Conservation (phyloP, 1,140 invertebrate genomes). For the Aphis gossypii region DNA sequence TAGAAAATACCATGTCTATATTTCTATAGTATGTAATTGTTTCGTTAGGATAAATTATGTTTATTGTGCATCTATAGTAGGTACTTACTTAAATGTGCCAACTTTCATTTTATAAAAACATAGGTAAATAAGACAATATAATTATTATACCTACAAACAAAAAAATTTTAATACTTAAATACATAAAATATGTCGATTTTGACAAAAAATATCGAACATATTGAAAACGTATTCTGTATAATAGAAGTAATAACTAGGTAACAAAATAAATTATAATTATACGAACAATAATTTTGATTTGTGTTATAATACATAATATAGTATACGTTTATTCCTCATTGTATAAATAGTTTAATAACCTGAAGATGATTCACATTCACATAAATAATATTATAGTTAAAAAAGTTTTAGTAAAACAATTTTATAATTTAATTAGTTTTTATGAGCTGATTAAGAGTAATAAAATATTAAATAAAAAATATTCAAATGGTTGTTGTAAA, state of each 20-base stretch:
- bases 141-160: background rate
- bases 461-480: background rate
- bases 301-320: background rate
- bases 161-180: background rate
- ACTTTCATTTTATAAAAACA: constrained; percentile 3
- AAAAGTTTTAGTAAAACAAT: background rate
- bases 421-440: background rate
- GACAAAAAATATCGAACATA: background rate
- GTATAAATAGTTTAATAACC: background rate
- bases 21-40: background rate
- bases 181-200: background rate
- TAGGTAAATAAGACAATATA: background rate
- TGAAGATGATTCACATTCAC: background rate
- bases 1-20: background rate
- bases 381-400: background rate
- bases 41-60: background rate
- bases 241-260: background rate
- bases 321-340: background rate
- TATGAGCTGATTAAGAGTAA: too few species aligned
- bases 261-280: background rate
- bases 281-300: background rate
- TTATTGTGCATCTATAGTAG: background rate
- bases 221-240: background rate
- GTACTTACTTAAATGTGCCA: background rate
- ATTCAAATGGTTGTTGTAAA: background rate